Percentiles rank a stretch among this genome's conserved stretches.
phyloP scores from a whole-genome alignment of 2,888 invertebrate genomes.

The Diaphora mendica region DNA sequence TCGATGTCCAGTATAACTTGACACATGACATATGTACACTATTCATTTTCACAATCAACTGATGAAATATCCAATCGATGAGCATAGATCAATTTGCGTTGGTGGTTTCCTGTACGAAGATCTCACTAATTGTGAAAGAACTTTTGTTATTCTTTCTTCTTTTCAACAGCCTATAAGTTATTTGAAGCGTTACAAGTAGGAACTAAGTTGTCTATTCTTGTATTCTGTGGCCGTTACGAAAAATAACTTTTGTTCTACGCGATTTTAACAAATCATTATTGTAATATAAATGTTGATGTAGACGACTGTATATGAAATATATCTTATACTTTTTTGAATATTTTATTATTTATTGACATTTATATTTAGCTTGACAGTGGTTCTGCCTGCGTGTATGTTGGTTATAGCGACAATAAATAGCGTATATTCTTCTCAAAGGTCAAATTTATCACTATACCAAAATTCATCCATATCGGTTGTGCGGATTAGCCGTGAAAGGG shows the following conservation, averaged over 20 bases:
- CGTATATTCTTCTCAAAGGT: too few species aligned
- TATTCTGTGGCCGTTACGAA: conserved; percentile 18
- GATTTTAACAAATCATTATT: conserved; percentile 23
- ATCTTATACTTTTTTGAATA: conserved; percentile 7
- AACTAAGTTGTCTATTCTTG: conserved; percentile 40
- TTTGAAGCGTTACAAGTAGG: conserved; percentile 45
- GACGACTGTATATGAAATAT: conserved; percentile 5
- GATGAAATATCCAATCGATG: conserved; percentile 24
- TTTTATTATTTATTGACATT: neutral
- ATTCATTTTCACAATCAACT: conserved; percentile 19
- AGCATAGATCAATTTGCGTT: conserved; percentile 51
- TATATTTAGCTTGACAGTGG: neutral
- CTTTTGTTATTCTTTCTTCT: conserved; percentile 69
- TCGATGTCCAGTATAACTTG: conserved; percentile 35
- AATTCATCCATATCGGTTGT: too few species aligned
- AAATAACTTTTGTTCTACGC: conserved; percentile 5
- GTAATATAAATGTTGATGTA: neutral
- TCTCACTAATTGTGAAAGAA: conserved; percentile 67
- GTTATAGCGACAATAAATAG: too few species aligned
- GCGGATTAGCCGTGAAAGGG: too few species aligned
- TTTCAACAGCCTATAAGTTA: conserved; percentile 55
- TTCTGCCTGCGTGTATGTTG: too few species aligned
- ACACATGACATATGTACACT: conserved; percentile 24
- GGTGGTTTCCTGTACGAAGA: conserved; percentile 52
- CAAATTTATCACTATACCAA: too few species aligned